A percentile compares a stretch with the other conserved stretches of the same genome.
phyloP scores from a whole-genome alignment of 2,113 vertebrate species.

The Sterna hirundo region DNA sequence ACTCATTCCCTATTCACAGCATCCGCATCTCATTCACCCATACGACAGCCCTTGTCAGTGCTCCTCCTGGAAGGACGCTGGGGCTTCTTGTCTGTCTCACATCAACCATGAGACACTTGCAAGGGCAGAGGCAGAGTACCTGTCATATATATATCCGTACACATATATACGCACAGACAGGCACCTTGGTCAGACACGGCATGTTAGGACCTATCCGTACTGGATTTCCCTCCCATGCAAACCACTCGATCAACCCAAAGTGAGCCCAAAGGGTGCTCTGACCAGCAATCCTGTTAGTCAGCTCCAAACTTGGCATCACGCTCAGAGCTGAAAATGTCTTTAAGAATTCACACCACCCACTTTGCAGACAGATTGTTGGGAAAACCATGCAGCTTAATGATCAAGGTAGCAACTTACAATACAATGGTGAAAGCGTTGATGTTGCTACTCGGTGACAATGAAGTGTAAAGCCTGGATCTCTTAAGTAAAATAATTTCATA shows the following conservation, averaged over 20 bases:
- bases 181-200: neutral
- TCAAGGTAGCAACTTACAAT: neutral
- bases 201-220: neutral
- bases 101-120: neutral
- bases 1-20: neutral
- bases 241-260: neutral
- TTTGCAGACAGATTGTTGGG: neutral
- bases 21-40: neutral
- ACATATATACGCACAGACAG: fast-evolving
- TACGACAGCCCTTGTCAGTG: neutral
- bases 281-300: neutral
- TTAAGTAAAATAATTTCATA: neutral
- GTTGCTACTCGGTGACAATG: neutral
- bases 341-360: neutral
- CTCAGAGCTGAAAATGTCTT: neutral
- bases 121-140: neutral
- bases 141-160: neutral
- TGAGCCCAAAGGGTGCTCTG: neutral
- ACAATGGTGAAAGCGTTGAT: neutral
- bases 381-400: neutral
- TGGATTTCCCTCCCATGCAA: neutral
- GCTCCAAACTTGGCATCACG: neutral
- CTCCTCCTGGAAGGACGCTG: neutral
- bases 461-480: neutral
- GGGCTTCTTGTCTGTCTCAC: neutral